Evolutionary conservation across 2,113 vertebrate species (phyloP).

Genomic region (Microtus ochrogaster): DNA sequence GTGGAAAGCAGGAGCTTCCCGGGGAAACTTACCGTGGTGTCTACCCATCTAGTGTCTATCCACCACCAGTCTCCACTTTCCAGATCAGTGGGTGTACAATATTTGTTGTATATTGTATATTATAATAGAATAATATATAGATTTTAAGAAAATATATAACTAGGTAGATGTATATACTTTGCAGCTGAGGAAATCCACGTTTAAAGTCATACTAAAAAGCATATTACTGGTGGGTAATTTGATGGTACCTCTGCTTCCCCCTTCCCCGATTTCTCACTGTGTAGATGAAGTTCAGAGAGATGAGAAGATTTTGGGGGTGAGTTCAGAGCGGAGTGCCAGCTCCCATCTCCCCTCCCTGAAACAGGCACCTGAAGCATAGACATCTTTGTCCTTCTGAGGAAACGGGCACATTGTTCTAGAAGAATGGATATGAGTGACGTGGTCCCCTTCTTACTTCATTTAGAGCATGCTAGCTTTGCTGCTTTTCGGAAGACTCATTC

Average conservation of each 20-base stretch:
- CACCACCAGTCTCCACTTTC: neutral
- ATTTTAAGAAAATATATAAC: slow-evolving; percentile 18
- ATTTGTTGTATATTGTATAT: neutral
- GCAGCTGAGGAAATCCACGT: neutral
- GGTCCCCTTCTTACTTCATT: neutral
- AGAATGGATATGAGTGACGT: neutral
- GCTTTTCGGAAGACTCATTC: neutral
- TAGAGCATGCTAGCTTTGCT: neutral
- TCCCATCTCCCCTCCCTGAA: neutral
- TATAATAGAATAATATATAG: neutral
- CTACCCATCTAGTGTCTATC: neutral
- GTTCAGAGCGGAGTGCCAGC: neutral
- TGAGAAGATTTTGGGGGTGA: neutral
- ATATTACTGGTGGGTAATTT: neutral
- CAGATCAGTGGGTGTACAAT: neutral
- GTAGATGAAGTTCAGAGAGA: neutral
- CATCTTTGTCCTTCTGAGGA: neutral
- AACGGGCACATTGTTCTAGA: neutral
- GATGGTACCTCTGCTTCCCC: neutral
- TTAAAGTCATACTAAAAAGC: neutral
- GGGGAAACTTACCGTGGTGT: neutral
- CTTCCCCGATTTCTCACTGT: neutral
- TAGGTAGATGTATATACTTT: neutral
- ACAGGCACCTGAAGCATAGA: neutral
- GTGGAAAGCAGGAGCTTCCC: neutral